Conservation (phyloP, 2,797 vertebrate genomes). For the Squalus acanthias region DNA sequence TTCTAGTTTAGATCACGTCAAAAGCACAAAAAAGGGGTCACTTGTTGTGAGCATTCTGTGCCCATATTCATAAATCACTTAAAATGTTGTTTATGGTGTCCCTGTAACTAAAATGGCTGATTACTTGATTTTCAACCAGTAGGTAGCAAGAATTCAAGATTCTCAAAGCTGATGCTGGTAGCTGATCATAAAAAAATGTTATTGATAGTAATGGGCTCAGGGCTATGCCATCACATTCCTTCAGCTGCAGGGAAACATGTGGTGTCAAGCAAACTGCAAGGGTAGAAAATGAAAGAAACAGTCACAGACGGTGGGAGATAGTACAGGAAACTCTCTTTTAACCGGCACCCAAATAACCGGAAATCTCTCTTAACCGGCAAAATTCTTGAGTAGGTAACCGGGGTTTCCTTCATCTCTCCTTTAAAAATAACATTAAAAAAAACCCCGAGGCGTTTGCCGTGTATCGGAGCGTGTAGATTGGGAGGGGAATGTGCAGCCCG, state of each 20-base stretch:
- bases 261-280: neutral
- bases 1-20: neutral
- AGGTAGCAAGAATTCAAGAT: neutral
- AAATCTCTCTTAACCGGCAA: too few relatives aligned
- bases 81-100: neutral
- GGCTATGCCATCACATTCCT: neutral
- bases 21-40: neutral
- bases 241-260: neutral
- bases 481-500: too few relatives aligned
- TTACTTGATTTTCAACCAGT: neutral
- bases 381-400: too few relatives aligned
- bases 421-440: too few relatives aligned
- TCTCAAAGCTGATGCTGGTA: neutral
- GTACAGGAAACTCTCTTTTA: too few relatives aligned
- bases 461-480: too few relatives aligned
- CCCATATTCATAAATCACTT: neutral
- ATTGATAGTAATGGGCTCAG: neutral
- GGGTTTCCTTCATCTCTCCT: too few relatives aligned
- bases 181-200: neutral
- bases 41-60: neutral
- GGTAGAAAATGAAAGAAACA: neutral
- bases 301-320: neutral
- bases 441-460: too few relatives aligned
- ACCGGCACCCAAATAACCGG: too few relatives aligned
- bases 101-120: neutral